Evolutionary conservation across 2,113 vertebrate species (phyloP), one percentile per base, ranked within the genome.

Genomic region (Speoplatyrhinus poulsoni): DNA sequence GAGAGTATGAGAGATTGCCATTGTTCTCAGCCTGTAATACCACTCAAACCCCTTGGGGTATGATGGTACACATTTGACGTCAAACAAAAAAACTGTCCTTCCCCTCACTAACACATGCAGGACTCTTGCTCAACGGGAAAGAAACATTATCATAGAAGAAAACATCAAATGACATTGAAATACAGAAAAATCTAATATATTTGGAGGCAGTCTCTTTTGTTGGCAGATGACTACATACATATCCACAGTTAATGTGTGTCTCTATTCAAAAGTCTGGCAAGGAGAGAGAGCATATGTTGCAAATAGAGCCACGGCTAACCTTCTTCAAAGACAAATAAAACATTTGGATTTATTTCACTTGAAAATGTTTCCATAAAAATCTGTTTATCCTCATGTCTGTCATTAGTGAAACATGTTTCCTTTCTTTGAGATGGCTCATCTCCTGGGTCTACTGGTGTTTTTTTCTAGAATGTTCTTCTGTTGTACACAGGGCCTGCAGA

Each of bases 231-330:
- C 48, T 12, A 0, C 53, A 60, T 12, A 0, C 53, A 60, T 54
- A 16, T 53, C 58, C 41, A 6, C 47, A 59, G 48, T 79, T 72
- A 62, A 64, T 61, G 7, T 26, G 60, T 54, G 49, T 69, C 62
- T 73, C 58, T 16, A 66, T 60, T 69, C 79, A 59, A 71, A 69
- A 32, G 68, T 73, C 81, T 85, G 65, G 76, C 61, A 76, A 41
- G 48, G 58, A 47, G 63, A 53, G 69, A 46, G 47, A 59, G 67
- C 36, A 41, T 41, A 41, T 41, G 36, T 41, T 8, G 36, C 36
- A 41, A 41, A 8, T 41, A 41, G 5, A 41, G 36, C 36, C 36
- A 7, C 4, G 36, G 36, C 36, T 6, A 41, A 41, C 36, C 36
- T 41, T 41, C 36, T 41, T 41, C 36, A 6, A 41, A 41, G 36